Conservation (phyloP, 2,113 vertebrate genomes). For the Mastomys natalensis region DNA sequence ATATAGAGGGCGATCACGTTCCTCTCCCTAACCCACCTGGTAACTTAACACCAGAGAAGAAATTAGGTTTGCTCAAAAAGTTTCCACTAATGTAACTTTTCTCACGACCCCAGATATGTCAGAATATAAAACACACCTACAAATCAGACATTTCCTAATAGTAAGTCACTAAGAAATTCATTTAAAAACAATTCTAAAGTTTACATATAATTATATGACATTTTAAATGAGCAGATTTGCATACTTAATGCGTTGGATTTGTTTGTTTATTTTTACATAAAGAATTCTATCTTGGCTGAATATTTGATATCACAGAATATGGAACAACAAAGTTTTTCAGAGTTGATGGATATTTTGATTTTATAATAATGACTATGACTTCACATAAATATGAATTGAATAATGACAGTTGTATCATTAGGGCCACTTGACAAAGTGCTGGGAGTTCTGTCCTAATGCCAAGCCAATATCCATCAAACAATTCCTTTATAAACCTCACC, state of each 20-base stretch:
- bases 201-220: neutral
- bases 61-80: neutral
- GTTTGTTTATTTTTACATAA: neutral
- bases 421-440: neutral
- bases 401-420: neutral
- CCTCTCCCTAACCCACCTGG: neutral
- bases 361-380: neutral
- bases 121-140: neutral
- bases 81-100: neutral
- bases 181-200: neutral
- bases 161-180: neutral
- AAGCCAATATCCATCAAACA: neutral
- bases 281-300: neutral
- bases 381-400: neutral
- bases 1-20: constrained; percentile 37
- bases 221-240: neutral
- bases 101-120: neutral
- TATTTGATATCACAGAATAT: neutral
- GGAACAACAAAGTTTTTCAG: neutral
- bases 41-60: neutral
- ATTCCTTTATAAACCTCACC: neutral
- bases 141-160: neutral
- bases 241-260: neutral
- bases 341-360: neutral
- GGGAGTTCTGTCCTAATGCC: neutral